Percentiles rank a stretch among this genome's conserved stretches.
Evolutionary conservation across 1,140 invertebrate genomes (phyloP).

Genomic region (Halesus radiatus): DNA sequence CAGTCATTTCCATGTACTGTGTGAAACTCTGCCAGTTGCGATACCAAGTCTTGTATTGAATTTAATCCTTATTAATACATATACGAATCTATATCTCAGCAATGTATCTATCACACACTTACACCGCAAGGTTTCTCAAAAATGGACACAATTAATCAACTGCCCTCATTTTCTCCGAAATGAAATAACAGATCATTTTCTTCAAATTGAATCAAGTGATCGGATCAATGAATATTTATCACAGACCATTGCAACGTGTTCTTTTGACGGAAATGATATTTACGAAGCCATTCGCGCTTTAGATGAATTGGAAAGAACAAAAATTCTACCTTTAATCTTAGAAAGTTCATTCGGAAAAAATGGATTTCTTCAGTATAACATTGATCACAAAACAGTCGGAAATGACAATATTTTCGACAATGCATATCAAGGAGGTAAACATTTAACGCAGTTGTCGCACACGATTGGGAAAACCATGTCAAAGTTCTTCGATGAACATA

Average conservation of each 20-base stretch:
- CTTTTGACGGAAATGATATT: constrained; percentile 41
- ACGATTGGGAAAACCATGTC: background rate
- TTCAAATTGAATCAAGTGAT: no score
- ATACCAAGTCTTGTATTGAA: constrained; percentile 82
- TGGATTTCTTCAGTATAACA: constrained; percentile 46
- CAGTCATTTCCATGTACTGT: constrained; percentile 93
- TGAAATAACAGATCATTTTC: background rate
- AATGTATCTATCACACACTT: constrained; percentile 4
- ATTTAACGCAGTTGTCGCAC: background rate
- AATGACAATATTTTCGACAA: background rate
- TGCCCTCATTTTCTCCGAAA: constrained; percentile 7
- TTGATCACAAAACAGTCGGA: constrained; percentile 29
- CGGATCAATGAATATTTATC: constrained; percentile 24
- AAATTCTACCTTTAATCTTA: background rate
- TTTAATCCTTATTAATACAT: constrained; percentile 56
- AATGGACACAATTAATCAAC: constrained; percentile 25
- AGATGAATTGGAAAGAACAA: no score
- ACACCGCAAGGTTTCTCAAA: constrained; percentile 18
- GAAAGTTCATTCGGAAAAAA: constrained; percentile 44
- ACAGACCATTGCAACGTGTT: constrained; percentile 19
- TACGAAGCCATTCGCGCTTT: constrained; percentile 25
- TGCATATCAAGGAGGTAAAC: background rate
- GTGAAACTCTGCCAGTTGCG: constrained; percentile 89
- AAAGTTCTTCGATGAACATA: constrained; percentile 41
- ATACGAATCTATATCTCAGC: background rate